Evolutionary conservation across 2,888 invertebrate genomes (phyloP).

Genomic region (Pseudolycoriella hygida): DNA sequence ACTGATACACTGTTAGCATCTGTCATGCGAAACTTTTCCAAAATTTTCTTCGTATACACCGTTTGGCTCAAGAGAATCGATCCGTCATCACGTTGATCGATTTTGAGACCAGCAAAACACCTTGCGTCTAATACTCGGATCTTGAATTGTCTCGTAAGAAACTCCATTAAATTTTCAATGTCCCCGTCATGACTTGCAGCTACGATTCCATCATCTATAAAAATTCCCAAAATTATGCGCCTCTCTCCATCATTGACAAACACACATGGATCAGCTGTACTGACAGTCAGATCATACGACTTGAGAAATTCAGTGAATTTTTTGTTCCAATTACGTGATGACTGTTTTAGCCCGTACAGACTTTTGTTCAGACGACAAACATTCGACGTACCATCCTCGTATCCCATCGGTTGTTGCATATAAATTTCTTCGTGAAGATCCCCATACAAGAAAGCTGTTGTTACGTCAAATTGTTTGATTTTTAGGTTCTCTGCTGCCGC

Average conservation of each 20-base stretch:
- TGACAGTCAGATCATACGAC: constrained; percentile 12
- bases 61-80: constrained; percentile 7
- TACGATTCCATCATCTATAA: constrained; percentile 16
- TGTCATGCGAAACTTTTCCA: constrained; percentile 9
- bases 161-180: background rate
- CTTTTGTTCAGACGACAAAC: constrained; percentile 13
- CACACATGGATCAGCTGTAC: constrained; percentile 13
- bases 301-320: constrained; percentile 10
- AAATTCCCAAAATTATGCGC: constrained; percentile 13
- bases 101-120: constrained; percentile 15
- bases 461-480: constrained; percentile 11
- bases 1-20: constrained; percentile 8
- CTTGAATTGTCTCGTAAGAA: constrained; percentile 3
- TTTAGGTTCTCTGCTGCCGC: constrained; percentile 9
- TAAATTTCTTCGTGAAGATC: constrained; percentile 12
- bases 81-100: constrained; percentile 6
- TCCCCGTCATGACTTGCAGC: constrained; percentile 3
- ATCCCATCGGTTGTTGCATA: constrained; percentile 11
- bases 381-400: constrained; percentile 9
- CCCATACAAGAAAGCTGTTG: constrained; percentile 12
- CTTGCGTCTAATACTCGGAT: constrained; percentile 29
- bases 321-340: constrained; percentile 13
- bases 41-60: no score
- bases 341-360: constrained; percentile 15
- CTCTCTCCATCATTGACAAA: background rate